Conservation (phyloP, 2,888 invertebrate genomes). For the Syritta pipiens region DNA sequence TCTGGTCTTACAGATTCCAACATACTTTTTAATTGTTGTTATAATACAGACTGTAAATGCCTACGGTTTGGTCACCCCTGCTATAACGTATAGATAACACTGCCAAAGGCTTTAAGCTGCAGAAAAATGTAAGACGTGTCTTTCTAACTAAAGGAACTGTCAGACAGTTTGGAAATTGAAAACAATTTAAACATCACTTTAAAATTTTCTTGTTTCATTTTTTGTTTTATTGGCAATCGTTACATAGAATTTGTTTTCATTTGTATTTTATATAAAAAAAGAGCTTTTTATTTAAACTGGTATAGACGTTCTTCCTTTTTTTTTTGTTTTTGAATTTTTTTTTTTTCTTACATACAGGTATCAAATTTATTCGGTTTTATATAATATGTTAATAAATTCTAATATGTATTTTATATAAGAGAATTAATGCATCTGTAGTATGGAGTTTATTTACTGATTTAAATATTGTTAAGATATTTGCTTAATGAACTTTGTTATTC, state of each 20-base stretch:
- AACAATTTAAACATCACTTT: no score
- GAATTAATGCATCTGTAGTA: constrained; percentile 46
- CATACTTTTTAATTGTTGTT: no score
- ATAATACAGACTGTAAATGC: no score
- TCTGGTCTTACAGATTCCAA: no score
- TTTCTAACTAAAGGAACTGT: no score
- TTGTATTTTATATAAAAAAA: constrained; percentile 61
- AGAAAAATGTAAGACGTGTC: no score
- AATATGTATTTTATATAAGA: constrained; percentile 37
- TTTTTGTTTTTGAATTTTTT: background rate
- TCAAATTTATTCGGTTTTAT: constrained; percentile 46
- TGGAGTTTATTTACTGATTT: constrained; percentile 27
- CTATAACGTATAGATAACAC: no score
- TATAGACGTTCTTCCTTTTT: constrained; percentile 38
- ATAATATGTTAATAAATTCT: constrained; percentile 46
- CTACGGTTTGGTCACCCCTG: no score
- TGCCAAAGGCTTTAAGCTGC: no score
- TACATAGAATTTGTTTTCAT: constrained; percentile 44
- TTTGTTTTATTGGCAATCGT: constrained; percentile 62
- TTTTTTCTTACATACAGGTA: constrained; percentile 44
- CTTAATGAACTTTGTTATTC: constrained; percentile 29
- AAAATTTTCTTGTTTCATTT: constrained; percentile 32
- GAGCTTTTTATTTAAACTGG: constrained; percentile 56
- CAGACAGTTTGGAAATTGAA: no score
- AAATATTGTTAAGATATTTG: constrained; percentile 10